Conservation (phyloP, 2,113 vertebrate genomes). For the Siniperca knerii region DNA sequence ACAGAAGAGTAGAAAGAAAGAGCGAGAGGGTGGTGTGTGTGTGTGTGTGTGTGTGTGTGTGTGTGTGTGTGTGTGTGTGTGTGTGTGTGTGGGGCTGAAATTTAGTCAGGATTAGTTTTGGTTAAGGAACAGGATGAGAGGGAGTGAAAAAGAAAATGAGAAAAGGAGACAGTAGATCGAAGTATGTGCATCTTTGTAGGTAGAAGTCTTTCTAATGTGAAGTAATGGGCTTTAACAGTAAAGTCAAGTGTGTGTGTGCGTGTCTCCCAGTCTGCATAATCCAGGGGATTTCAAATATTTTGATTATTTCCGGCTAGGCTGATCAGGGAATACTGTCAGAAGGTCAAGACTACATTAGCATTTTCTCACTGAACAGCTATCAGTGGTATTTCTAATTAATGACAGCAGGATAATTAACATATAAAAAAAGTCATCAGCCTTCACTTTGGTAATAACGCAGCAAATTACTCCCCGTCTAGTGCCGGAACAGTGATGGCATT, state of each 20-base stretch:
- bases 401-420: slow-evolving; percentile 70
- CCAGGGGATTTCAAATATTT: slow-evolving; percentile 54
- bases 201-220: slow-evolving; percentile 21
- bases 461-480: slow-evolving; percentile 55
- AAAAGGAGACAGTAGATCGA: slow-evolving; percentile 38
- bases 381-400: slow-evolving; percentile 73
- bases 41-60: too few relatives aligned
- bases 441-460: slow-evolving; percentile 63
- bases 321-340: slow-evolving; percentile 61
- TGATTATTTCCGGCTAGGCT: slow-evolving; percentile 44
- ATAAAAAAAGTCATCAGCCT: slow-evolving; percentile 68
- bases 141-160: slow-evolving; percentile 29
- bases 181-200: slow-evolving; percentile 27
- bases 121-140: slow-evolving; percentile 68
- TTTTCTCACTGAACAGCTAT: slow-evolving; percentile 56
- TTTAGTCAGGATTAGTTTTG: slow-evolving; percentile 85
- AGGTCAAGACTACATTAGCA: slow-evolving; percentile 73
- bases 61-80: neutral
- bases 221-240: slow-evolving; percentile 38
- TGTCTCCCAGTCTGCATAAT: slow-evolving; percentile 19
- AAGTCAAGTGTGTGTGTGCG: slow-evolving; percentile 28
- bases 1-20: slow-evolving; percentile 78
- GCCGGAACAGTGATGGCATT: slow-evolving; percentile 60
- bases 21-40: slow-evolving; percentile 41
- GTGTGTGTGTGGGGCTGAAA: slow-evolving; percentile 54